These are phyloP conservation scores for Maylandia zebra DNA, from an alignment of 2,113 vertebrate species.

Conservation along the genomic window DNA sequence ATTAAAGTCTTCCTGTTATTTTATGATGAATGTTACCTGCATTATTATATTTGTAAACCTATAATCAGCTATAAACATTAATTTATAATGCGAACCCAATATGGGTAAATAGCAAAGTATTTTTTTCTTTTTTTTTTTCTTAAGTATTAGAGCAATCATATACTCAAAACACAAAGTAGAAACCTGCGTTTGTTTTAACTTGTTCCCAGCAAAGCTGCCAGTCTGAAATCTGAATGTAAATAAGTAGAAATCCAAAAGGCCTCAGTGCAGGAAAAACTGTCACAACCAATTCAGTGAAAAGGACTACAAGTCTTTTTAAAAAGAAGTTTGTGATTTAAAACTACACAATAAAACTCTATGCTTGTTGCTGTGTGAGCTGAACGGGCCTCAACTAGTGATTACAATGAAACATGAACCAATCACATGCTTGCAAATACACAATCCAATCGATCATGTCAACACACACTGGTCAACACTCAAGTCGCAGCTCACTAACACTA, in stretches of 20 bases:
- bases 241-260: background rate
- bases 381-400: background rate
- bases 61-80: background rate
- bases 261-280: constrained; percentile 4
- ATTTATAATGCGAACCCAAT: constrained; percentile 53
- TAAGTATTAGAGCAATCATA: background rate
- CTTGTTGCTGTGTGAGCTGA: background rate
- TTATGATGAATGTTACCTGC: background rate
- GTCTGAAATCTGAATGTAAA: background rate
- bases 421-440: background rate
- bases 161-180: background rate
- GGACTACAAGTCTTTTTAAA: background rate
- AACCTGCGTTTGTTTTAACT: background rate
- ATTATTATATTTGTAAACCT: background rate
- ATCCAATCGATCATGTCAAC: background rate
- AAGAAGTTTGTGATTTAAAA: background rate
- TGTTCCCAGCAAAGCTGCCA: background rate
- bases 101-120: constrained; percentile 43
- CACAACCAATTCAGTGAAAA: background rate
- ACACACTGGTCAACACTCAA: background rate
- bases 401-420: background rate
- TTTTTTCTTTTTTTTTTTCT: background rate
- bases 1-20: background rate
- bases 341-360: background rate
- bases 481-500: background rate